Evolutionary conservation across 2,888 invertebrate genomes (phyloP).

Genomic region (Thyatira batis): DNA sequence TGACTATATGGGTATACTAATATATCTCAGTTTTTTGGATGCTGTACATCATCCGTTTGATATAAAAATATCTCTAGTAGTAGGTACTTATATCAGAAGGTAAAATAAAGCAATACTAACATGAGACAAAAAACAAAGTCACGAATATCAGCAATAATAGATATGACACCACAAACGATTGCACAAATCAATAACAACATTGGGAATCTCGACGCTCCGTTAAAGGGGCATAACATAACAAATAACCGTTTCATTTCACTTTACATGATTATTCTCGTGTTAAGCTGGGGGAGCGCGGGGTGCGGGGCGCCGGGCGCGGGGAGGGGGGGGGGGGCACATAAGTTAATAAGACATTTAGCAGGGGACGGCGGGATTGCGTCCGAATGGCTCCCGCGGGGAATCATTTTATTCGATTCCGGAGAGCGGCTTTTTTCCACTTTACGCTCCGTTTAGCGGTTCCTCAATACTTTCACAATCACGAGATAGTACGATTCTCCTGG

Average conservation of each 20-base stretch:
- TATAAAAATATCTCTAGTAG: no score
- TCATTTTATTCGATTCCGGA: constrained; percentile 88
- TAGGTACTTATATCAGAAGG: no score
- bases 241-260: constrained; percentile 83
- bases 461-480: constrained; percentile 63
- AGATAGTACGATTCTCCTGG: constrained; percentile 47
- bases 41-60: no score
- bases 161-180: constrained; percentile 60
- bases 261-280: constrained; percentile 82
- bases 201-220: constrained; percentile 60
- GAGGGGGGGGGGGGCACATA: constrained; percentile 67
- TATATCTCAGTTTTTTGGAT: no score
- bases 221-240: constrained; percentile 78
- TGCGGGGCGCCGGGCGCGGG: constrained; percentile 40
- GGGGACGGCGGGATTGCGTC: constrained; percentile 84
- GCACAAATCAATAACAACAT: constrained; percentile 66
- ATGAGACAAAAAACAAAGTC: constrained; percentile 2
- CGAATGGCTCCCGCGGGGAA: constrained; percentile 88
- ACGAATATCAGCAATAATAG: constrained; percentile 31
- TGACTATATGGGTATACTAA: no score
- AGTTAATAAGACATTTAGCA: constrained; percentile 83
- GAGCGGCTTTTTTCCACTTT: constrained; percentile 78
- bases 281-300: constrained; percentile 41
- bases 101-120: no score
- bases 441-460: constrained; percentile 79